phyloP scores from a whole-genome alignment of 2,888 invertebrate genomes.

The Temnothorax unifasciatus region DNA sequence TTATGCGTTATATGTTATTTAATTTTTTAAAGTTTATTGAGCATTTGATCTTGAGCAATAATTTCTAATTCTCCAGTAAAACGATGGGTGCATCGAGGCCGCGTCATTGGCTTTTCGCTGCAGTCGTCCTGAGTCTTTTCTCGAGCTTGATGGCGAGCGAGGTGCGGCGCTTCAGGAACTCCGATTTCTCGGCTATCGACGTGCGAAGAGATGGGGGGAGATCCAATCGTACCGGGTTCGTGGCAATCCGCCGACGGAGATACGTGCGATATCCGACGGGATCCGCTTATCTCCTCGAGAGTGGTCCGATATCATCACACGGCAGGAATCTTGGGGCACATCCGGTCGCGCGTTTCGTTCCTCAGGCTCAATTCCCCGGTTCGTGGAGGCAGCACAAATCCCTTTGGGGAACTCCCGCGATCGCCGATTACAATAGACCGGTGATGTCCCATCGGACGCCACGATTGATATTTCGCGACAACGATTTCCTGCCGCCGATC shows the following conservation, averaged over 20 bases:
- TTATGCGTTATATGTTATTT: not conserved
- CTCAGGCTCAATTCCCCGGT: conserved; percentile 62
- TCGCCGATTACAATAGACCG: conserved; percentile 77
- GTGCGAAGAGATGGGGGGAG: not conserved
- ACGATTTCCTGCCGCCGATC: conserved; percentile 81
- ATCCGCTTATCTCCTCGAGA: conserved; percentile 78
- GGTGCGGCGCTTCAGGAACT: conserved; percentile 11
- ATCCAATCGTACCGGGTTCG: conserved; percentile 57
- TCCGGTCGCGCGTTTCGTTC: conserved; percentile 72
- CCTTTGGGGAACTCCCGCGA: conserved; percentile 79
- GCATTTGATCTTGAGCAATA: not conserved
- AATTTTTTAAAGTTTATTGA: not conserved
- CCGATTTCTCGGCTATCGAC: conserved; percentile 31
- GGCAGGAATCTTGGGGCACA: conserved; percentile 71
- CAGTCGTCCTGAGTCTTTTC: conserved; percentile 76
- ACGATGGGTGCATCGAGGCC: conserved; percentile 82
- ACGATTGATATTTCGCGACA: conserved; percentile 84
- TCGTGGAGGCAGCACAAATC: conserved; percentile 84
- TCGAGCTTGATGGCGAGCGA: conserved; percentile 54
- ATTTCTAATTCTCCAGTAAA: conserved; percentile 59
- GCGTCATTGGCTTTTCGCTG: conserved; percentile 81
- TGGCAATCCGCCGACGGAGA: conserved; percentile 69
- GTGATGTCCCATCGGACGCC: conserved; percentile 85
- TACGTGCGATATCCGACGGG: conserved; percentile 81
- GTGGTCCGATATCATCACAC: conserved; percentile 60